Base-by-base conservation (phyloP, 2,113 vertebrate species). In the Gracilinanus agilis region DNA sequence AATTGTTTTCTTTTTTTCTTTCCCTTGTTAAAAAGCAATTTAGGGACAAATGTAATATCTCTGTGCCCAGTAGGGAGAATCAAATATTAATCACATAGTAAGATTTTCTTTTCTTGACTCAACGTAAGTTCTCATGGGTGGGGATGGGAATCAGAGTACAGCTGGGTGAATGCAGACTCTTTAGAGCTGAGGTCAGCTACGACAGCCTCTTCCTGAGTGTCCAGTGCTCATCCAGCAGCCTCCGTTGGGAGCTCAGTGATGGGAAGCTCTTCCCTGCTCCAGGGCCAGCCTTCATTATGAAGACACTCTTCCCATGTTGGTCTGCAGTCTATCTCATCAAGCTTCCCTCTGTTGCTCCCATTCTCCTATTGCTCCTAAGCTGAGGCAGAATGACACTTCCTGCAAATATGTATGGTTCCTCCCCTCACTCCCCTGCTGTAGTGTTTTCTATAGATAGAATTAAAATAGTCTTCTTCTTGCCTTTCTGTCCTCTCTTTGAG, bases 1-100 rank as follows among this genome's bases (percentile, higher is more conserved):
- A 7, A 75, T 75, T 75, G 1, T 75, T 61, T 61, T 29, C 56
- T 61, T 61, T 75, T 49, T 75, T 67, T 75, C 34, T 75, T n/a
- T 13, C 34, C 61, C 29, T 67, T n/a, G 13, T 19, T n/a, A 21
- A 75, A 75, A 75, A n/a, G 67, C 34, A 75, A n/a, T 75, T 75
- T 91, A 95, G 95, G 89, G 96, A 91, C 88, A 23, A 54, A 96
- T 95, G 61, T 93, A 83, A 88, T 83, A 58, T 54, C 89, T 95
- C 91, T n/a, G 13, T 75, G 67, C 16, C 67, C 34, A 75, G 67
- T 19, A 75, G 67, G 34, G 67, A 75, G 67, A 75, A 19, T n/a
- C 61, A 75, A 75, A 34, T 12, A n/a, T 75, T 75, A 75, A 75
- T 75, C 61, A 34, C 61, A 16, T 67, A 34, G 34, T 75, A 75